A percentile compares a stretch with the other conserved stretches of the same genome.
phyloP scores from a whole-genome alignment of 1,140 invertebrate genomes.

The Aphaenogaster ashmeadi region DNA sequence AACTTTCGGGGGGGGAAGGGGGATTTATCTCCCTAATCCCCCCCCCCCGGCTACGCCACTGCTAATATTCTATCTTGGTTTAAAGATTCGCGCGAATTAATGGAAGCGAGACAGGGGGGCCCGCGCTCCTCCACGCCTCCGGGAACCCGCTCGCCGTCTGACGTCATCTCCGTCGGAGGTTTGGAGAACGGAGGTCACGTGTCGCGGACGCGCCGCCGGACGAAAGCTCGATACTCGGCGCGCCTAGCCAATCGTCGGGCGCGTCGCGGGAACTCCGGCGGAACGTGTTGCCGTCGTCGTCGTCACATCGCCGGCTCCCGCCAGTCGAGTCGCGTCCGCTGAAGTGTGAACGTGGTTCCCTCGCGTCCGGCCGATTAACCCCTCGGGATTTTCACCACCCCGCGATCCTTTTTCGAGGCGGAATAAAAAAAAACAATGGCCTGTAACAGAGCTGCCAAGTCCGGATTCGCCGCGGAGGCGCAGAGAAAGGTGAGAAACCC shows the following conservation, averaged over 20 bases:
- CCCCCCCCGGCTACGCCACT: no score
- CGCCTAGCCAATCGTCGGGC: constrained; percentile 70
- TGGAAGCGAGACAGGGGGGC: background rate
- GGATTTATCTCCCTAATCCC: no score
- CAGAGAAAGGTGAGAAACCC: constrained; percentile 93
- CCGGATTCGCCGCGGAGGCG: constrained; percentile 97
- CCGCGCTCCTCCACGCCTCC: background rate
- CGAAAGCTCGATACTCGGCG: constrained; percentile 76
- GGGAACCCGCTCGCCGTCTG: constrained; percentile 66
- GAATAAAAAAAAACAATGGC: constrained; percentile 89
- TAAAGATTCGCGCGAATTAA: constrained; percentile 6
- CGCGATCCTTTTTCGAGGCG: background rate
- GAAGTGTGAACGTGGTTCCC: constrained; percentile 64
- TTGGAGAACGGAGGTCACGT: constrained; percentile 81
- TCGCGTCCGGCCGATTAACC: background rate
- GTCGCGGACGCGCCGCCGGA: constrained; percentile 59
- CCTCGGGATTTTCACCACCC: background rate
- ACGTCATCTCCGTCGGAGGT: constrained; percentile 76
- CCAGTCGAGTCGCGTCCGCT: constrained; percentile 78
- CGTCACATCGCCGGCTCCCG: constrained; percentile 66
- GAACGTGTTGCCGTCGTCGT: constrained; percentile 67
- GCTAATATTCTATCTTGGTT: background rate
- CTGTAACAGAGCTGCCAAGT: constrained; percentile 95
- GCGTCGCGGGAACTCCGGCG: constrained; percentile 64
- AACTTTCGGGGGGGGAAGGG: no score